A percentile compares a stretch with the other conserved stretches of the same genome.
phyloP scores from a whole-genome alignment of 2,888 invertebrate genomes.

The Plagodis dolabraria region DNA sequence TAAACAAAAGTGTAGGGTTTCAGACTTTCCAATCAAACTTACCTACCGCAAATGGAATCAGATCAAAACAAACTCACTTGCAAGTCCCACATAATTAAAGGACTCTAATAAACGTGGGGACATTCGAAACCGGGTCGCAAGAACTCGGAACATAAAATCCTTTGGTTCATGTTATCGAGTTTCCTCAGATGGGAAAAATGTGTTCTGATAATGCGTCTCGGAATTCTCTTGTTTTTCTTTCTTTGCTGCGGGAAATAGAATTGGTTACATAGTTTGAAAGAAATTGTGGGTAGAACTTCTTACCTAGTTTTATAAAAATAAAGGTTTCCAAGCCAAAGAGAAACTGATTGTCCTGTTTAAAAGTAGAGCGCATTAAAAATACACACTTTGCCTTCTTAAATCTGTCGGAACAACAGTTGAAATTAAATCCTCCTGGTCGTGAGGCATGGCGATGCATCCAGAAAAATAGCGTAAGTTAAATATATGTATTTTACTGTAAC shows the following conservation, averaged over 20 bases:
- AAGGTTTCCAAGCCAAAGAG: no score
- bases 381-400: no score
- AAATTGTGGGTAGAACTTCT: conserved; percentile 9
- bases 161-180: conserved; percentile 65
- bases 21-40: conserved; percentile 14
- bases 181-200: conserved; percentile 69
- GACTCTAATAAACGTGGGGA: conserved; percentile 53
- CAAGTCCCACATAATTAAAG: conserved; percentile 56
- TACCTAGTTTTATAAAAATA: no score
- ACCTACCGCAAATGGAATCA: conserved; percentile 27
- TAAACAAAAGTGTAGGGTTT: no score
- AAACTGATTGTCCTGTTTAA: no score
- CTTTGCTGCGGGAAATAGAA: conserved; percentile 35
- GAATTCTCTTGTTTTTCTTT: conserved; percentile 52
- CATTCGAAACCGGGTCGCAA: conserved; percentile 38
- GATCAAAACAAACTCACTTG: conserved; percentile 40
- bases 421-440: no score
- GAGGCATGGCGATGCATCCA: no score
- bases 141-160: conserved; percentile 64
- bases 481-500: no score
- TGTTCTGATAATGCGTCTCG: conserved; percentile 65
- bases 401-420: no score
- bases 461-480: no score
- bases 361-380: no score
- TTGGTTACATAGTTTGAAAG: conserved; percentile 21